Conservation (phyloP, 1,140 invertebrate genomes). For the Periplaneta americana region DNA sequence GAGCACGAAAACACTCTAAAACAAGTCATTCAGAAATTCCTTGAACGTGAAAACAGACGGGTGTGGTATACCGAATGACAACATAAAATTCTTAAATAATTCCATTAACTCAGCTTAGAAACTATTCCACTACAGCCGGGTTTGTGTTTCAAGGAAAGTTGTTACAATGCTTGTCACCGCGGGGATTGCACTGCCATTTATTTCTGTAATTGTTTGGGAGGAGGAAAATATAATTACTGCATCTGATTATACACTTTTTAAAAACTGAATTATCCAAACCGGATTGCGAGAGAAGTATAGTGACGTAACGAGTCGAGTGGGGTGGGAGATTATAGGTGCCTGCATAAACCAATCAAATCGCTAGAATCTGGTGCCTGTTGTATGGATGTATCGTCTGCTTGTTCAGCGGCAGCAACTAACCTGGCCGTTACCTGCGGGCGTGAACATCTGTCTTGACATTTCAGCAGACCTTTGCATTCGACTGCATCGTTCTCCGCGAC, state of each 20-base stretch:
- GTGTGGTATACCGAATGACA: too few species aligned
- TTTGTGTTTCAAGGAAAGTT: too few species aligned
- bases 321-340: neutral
- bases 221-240: neutral
- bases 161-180: too few species aligned
- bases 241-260: neutral
- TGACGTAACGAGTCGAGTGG: neutral
- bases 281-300: neutral
- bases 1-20: too few species aligned
- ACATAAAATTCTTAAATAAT: too few species aligned
- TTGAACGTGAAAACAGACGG: too few species aligned
- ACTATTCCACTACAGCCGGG: too few species aligned
- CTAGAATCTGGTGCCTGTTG: neutral
- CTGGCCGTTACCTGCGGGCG: neutral
- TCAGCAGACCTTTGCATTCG: neutral
- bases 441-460: too few species aligned
- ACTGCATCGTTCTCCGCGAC: neutral
- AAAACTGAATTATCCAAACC: neutral
- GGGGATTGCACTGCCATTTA: neutral
- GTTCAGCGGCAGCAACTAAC: neutral
- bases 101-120: too few species aligned
- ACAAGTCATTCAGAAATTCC: too few species aligned
- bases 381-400: neutral
- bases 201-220: neutral
- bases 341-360: neutral